phyloP scores from a whole-genome alignment of 2,888 invertebrate genomes.

The Scaptomyza polygonia region DNA sequence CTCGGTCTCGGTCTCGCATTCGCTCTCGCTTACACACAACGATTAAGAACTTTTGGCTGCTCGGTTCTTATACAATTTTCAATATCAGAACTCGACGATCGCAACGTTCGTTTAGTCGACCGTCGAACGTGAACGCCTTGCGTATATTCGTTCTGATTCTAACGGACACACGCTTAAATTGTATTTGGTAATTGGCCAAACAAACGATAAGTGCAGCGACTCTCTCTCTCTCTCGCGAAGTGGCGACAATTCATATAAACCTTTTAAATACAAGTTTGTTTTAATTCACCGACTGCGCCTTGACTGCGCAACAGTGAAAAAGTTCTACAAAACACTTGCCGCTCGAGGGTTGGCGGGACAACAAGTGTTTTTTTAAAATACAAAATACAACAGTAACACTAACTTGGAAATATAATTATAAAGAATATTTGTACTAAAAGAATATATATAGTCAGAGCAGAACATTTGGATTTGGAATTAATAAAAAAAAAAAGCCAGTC shows the following conservation, averaged over 20 bases:
- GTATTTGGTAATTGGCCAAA: slow-evolving; percentile 46
- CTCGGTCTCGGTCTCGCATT: neutral
- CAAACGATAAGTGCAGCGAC: slow-evolving; percentile 50
- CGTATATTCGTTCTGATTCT: slow-evolving; percentile 57
- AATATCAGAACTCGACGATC: slow-evolving; percentile 56
- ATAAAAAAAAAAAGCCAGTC: neutral
- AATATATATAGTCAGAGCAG: neutral
- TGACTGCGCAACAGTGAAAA: slow-evolving; percentile 51
- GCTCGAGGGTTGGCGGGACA: slow-evolving; percentile 58
- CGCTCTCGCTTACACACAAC: slow-evolving; percentile 12
- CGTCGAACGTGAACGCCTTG: slow-evolving; percentile 35
- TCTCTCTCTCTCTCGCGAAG: neutral
- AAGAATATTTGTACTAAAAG: neutral
- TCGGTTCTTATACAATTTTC: slow-evolving; percentile 54
- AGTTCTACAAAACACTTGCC: slow-evolving; percentile 67
- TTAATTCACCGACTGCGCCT: slow-evolving; percentile 14
- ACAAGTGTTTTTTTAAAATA: slow-evolving; percentile 40
- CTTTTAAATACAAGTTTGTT: slow-evolving; percentile 24
- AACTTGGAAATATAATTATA: neutral
- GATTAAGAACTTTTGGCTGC: slow-evolving; percentile 42
- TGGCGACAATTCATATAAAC: slow-evolving; percentile 34
- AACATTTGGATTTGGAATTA: slow-evolving; percentile 32
- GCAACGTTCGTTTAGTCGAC: slow-evolving; percentile 50
- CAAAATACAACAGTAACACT: neutral
- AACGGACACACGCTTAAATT: slow-evolving; percentile 59